Evolutionary conservation across 2,113 vertebrate species (phyloP).

Genomic region (Gopherus evgoodei): DNA sequence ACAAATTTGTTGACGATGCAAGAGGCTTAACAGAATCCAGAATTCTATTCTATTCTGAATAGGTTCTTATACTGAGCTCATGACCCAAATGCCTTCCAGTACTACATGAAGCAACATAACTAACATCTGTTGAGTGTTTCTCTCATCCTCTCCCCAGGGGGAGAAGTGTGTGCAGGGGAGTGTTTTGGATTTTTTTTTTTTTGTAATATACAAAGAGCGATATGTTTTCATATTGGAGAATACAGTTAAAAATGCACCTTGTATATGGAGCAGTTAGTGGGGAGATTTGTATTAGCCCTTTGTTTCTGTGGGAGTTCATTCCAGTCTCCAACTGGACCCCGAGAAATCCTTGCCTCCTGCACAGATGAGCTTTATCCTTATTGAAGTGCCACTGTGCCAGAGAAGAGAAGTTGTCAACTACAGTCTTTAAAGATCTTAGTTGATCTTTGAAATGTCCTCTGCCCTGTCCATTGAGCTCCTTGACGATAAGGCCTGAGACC

Average conservation of each 20-base stretch:
- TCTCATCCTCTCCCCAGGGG: neutral
- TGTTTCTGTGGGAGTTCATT: neutral
- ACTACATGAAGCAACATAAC: neutral
- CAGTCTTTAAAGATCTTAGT: neutral
- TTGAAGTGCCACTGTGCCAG: neutral
- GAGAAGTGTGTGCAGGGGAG: neutral
- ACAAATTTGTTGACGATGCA: neutral
- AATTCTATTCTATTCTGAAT: neutral
- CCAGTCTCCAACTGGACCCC: neutral
- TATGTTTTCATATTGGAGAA: neutral
- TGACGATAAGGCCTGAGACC: neutral
- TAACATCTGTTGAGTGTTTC: neutral
- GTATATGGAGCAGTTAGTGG: neutral
- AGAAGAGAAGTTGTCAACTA: neutral
- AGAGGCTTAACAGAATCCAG: neutral
- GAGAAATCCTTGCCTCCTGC: accelerated
- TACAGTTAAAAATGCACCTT: neutral
- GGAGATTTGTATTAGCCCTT: neutral
- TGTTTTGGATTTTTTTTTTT: too few relatives aligned
- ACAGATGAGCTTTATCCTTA: neutral
- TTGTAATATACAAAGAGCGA: neutral
- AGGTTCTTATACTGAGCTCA: neutral
- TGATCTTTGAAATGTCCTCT: neutral
- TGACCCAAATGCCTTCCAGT: neutral
- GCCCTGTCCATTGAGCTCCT: neutral